Conservation (phyloP, 2,113 vertebrate genomes). For the Larimichthys crocea region DNA sequence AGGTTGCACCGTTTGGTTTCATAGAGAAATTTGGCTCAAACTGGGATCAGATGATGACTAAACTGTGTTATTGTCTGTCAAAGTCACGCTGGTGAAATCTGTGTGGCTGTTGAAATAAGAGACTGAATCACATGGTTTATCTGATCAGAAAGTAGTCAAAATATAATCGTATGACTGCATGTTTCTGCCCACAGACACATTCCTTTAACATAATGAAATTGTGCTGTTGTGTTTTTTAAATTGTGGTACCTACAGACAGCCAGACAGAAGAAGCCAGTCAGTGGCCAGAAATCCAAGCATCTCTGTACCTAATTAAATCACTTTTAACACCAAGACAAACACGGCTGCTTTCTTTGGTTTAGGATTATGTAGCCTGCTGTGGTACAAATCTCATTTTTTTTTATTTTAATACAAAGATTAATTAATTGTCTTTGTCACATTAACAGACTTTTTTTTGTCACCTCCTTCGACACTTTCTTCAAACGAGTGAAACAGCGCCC, state of each 20-base stretch:
- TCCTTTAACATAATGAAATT: not conserved
- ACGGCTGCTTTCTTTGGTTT: not conserved
- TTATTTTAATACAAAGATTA: not conserved
- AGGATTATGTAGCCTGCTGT: not conserved
- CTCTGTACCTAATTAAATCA: not conserved
- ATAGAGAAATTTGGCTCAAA: not conserved
- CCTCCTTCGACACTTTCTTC: not conserved
- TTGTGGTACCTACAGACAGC: not conserved
- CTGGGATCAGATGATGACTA: slow-evolving; percentile 24
- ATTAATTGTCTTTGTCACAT: not conserved
- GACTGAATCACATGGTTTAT: slow-evolving; percentile 32
- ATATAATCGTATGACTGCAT: slow-evolving; percentile 26
- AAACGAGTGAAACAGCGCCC: not conserved
- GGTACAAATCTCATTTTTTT: not conserved
- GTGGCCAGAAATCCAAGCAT: not conserved
- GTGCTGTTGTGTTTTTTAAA: not conserved
- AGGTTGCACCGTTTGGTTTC: slow-evolving; percentile 3
- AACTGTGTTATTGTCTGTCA: slow-evolving; percentile 28
- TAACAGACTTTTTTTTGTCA: not conserved
- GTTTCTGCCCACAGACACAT: not conserved
- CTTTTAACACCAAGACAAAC: not conserved
- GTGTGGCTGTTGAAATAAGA: not conserved
- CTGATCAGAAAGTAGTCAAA: slow-evolving; percentile 52
- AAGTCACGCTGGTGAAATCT: slow-evolving; percentile 4
- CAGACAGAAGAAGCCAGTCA: not conserved